Evolutionary conservation across 2,113 vertebrate species (phyloP).

Genomic region (Tretioscincus oriximinensis): DNA sequence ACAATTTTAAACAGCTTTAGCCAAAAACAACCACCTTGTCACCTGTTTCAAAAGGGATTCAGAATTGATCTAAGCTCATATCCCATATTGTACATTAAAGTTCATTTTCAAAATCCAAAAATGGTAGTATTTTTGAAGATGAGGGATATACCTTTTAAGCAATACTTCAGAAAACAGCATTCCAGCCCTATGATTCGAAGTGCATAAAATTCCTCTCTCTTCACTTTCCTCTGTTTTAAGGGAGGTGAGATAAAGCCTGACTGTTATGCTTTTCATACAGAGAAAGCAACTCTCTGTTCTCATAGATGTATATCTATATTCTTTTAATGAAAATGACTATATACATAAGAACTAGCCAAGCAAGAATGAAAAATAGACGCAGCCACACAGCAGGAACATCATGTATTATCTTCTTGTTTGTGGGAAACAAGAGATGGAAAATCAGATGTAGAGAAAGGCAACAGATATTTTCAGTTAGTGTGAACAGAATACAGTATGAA

Average conservation of each 20-base stretch:
- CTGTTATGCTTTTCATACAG: conserved; percentile 4
- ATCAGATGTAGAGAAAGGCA: neutral
- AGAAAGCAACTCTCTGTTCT: neutral
- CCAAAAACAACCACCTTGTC: conserved; percentile 5
- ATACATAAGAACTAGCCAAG: neutral
- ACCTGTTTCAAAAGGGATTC: conserved; percentile 17
- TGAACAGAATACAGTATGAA: neutral
- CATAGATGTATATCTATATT: neutral
- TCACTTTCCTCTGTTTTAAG: neutral
- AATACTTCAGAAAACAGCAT: conserved; percentile 12
- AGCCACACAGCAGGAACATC: neutral
- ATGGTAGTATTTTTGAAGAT: neutral
- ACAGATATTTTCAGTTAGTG: neutral
- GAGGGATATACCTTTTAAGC: conserved; percentile 1
- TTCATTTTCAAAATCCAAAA: conserved; percentile 9
- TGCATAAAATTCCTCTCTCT: conserved; percentile 11
- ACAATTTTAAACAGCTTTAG: neutral
- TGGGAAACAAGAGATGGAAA: neutral
- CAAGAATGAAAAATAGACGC: neutral
- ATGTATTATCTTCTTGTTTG: neutral
- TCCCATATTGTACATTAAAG: neutral
- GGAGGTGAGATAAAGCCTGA: neutral
- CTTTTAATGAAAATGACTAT: conserved; percentile 22
- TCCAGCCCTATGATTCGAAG: conserved; percentile 7
- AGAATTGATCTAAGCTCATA: neutral